Evolutionary conservation across 1,140 invertebrate species (phyloP), one percentile per base, ranked within the genome.

Genomic region (Polyergus mexicanus): DNA sequence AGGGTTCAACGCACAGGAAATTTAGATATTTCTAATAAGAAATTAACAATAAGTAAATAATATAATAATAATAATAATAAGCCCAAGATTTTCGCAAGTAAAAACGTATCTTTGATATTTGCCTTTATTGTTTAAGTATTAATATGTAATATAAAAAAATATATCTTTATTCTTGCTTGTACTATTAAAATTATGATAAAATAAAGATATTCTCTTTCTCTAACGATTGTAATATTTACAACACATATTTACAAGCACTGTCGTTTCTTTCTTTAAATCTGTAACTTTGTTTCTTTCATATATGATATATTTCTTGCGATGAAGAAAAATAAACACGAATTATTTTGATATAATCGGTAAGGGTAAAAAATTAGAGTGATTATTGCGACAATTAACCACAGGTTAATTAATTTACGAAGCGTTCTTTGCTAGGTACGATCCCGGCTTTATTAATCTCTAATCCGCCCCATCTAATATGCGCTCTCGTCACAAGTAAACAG

Each of bases 321-420:
- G 35, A 80, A 2, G 0, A 69, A 78, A 44, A 69, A 32, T 35
- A 63, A 11, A 0, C 6, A n/a, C 25, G 8, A n/a, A 13, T 19
- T 13, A n/a, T 58, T 7, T 25, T 66, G n/a, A n/a, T 66, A n/a
- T 11, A 13, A n/a, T 10, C 19, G 28, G 5, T 28, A 66, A 51
- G 7, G 2, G 28, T 3, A 35, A 22, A 62, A 13, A 10, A 25
- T 28, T 28, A 32, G 5, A 41, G 19, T 7, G 35, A 65, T 35
- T 41, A 8, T 25, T 19, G 10, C 44, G 2, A 41, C 44, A 68
- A 51, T 51, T 63, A 58, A 19, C 6, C 41, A 38, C 10, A 44
- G 16, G 54, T 60, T 68, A 58, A 81, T 81, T 81, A 72, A 44
- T 16, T n/a, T n/a, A 68, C 16, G 11, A 41, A 69, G 35, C 28